Base-by-base conservation (phyloP, 2,113 vertebrate species). In the Aptenodytes forsteri region DNA sequence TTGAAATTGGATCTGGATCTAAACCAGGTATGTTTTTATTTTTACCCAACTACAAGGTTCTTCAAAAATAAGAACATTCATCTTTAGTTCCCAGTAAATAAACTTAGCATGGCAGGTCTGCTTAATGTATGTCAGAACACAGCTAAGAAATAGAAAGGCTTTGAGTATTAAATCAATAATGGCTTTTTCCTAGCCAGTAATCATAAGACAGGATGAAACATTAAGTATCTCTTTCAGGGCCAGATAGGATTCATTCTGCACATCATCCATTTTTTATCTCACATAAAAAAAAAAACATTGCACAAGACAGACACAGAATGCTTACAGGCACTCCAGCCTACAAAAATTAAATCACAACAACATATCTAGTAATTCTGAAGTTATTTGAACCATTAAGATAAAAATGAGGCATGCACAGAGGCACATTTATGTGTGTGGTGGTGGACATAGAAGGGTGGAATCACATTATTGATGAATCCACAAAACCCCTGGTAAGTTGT, bases 111-210 rank as follows among this genome's bases (percentile, higher is more conserved):
- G 96, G 70, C 91, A 96, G 78, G 64, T 95, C 91, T 95, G 59
- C 58, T 91, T 95, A 93, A 94, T 81, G 71, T 94, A 80, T 75
- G 59, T 91, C 61, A 89, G 92, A 93, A 94, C 85, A 84, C 55
- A 83, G 90, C 76, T 94, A 71, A 95, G 84, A 96, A 97, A 95
- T 89, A 95, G 87, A 95, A 90, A 73, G 50, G 44, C 32, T 87
- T 84, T 93, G 59, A 95, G 81, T 97, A 64, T 89, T 95, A 97
- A 97, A 98, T 98, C 95, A 97, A 94, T 95, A 96, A 85, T 54
- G 46, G 56, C 76, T 97, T 97, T 97, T 93, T 91, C 65, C 70
- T 72, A 66, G 52, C 64, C 72, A 91, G 64, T 83, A 93, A 96
- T 93, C 91, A 81, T 69, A 93, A 84, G 94, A 93, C 84, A 95